Evolutionary conservation across 2,797 vertebrate genomes (phyloP), one percentile per base, ranked within the genome.

Genomic region (Sebastolobus altivelis): DNA sequence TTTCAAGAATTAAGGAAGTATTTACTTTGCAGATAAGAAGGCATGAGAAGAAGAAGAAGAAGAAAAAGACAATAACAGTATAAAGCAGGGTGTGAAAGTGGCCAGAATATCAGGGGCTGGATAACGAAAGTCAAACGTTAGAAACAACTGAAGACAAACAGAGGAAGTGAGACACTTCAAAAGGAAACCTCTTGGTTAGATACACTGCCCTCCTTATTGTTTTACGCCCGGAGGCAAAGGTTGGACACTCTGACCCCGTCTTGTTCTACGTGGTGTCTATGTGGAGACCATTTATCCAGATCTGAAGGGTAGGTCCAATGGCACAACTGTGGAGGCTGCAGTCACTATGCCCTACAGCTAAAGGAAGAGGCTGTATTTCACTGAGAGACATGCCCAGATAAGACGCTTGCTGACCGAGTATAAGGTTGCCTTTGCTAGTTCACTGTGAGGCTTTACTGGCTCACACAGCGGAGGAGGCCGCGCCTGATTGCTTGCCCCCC

Each of bases 251-350:
- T 72, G 66, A 65, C 40, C 59, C 54, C 59, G 14, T 68, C 40
- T 52, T 65, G 37, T 62, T 54, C 8, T 9, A 33, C 72, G 56
- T 65, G 43, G 25, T 72, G 52, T 62, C 29, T 40, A 20, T 29
- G 38, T 71, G 35, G 55, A 70, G 55, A 59, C 54, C 62, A 60
- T 77, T 84, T 62, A 80, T 80, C 60, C 35, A 65, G 52, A 79
- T 77, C 20, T 82, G 46, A 55, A 22, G 33, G 54, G 25, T 4
- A 43, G 31, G 65, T 74, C 52, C 29, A 71, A 29, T 40, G 65
- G 54, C n/a, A 68, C 43, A 6, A 9, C 46, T 35, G 74, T 27
- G 60, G 79, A 77, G 58, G 56, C 38, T 56, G 35, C 40, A 59
- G 58, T 63, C 54, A 75, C 22, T 73, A 58, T 33, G 63, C 63